These are phyloP conservation scores for Caenorhabditis japonica DNA, from an alignment of 2,888 invertebrate species.

Conservation along the genomic window DNA sequence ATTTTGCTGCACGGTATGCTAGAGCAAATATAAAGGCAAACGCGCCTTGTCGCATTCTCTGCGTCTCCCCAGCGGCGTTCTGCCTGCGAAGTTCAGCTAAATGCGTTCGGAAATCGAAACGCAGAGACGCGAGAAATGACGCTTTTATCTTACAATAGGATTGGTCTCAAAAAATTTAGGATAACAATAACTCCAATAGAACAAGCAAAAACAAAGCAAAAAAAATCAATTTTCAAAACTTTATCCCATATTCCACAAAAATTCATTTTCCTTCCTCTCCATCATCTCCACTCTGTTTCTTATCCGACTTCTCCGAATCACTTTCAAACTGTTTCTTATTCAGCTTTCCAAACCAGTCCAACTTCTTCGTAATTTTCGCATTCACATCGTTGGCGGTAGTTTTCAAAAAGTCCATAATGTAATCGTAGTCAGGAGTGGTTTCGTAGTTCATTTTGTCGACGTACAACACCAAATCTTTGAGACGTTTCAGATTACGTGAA, in stretches of 20 bases:
- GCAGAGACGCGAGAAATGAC: no score
- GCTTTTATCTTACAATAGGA: no score
- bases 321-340: constrained; percentile 50
- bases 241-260: not conserved
- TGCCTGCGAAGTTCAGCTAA: no score
- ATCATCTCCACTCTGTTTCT: constrained; percentile 21
- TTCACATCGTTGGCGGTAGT: constrained; percentile 34
- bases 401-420: constrained; percentile 37
- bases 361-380: constrained; percentile 30
- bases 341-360: constrained; percentile 56
- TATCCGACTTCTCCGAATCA: constrained; percentile 42
- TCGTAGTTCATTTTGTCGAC: constrained; percentile 34
- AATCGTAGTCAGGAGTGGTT: constrained; percentile 32
- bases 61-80: no score
- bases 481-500: not conserved
- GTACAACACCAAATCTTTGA: constrained; percentile 24
- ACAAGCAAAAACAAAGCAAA: no score
- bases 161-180: no score
- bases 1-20: no score
- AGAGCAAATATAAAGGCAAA: no score
- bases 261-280: not conserved
- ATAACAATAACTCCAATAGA: no score
- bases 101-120: no score
- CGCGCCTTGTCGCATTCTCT: no score
- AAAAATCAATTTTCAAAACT: no score